Conservation (phyloP, 2,797 vertebrate genomes). For the Cetoscarus ocellatus region DNA sequence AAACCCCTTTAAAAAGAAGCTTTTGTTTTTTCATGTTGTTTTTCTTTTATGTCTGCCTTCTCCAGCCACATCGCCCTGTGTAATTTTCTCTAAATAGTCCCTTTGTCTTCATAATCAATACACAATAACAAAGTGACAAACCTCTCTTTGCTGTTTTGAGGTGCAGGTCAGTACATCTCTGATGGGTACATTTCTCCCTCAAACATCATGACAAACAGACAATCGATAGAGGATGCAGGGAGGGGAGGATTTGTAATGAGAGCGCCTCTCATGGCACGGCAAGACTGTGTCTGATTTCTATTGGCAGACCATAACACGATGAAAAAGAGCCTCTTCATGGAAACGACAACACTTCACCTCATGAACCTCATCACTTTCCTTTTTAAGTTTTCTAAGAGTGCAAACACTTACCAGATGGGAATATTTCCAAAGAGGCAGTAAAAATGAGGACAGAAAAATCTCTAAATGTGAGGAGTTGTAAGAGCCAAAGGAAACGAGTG, state of each 20-base stretch:
- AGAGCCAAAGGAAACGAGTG: slow-evolving; percentile 6
- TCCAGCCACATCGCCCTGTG: slow-evolving; percentile 39
- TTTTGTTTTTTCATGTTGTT: slow-evolving; percentile 28
- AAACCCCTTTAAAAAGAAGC: slow-evolving; percentile 6
- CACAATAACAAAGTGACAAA: slow-evolving; percentile 72
- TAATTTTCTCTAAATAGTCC: slow-evolving; percentile 68
- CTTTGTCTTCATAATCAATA: slow-evolving; percentile 76
- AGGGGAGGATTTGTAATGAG: slow-evolving; percentile 75
- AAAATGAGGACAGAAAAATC: slow-evolving; percentile 13
- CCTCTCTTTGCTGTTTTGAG: slow-evolving; percentile 52
- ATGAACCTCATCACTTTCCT: slow-evolving; percentile 28
- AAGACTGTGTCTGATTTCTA: slow-evolving; percentile 73
- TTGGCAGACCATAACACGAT: slow-evolving; percentile 61
- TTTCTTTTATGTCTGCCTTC: slow-evolving; percentile 22
- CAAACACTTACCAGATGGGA: slow-evolving; percentile 22
- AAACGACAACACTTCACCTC: slow-evolving; percentile 45
- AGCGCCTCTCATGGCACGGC: slow-evolving; percentile 38
- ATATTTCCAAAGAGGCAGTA: slow-evolving; percentile 12
- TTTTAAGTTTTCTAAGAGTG: slow-evolving; percentile 45
- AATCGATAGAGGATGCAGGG: slow-evolving; percentile 70
- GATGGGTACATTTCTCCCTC: slow-evolving; percentile 70
- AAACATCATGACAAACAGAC: slow-evolving; percentile 76
- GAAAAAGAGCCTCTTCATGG: slow-evolving; percentile 52
- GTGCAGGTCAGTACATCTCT: slow-evolving; percentile 67
- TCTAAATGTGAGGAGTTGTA: slow-evolving; percentile 9